These are phyloP conservation scores for Gandaritis pyraliata DNA, from an alignment of 2,888 invertebrate genomes.

Conservation along the genomic window DNA sequence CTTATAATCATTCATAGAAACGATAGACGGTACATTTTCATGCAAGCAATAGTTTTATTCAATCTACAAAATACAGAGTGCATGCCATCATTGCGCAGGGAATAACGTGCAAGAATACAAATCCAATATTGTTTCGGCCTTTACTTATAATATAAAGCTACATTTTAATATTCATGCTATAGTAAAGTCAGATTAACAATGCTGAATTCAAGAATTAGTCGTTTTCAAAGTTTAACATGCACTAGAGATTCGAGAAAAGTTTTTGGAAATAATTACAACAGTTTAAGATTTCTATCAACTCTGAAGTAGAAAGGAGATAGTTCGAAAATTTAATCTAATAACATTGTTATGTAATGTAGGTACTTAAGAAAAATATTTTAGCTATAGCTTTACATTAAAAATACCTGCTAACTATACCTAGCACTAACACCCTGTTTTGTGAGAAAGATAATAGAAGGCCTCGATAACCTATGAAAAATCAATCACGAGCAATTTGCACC, in stretches of 20 bases:
- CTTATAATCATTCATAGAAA: constrained; percentile 54
- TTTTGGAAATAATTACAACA: constrained; percentile 6
- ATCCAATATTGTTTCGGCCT: constrained; percentile 56
- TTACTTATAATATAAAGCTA: constrained; percentile 55
- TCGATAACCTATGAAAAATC: too few relatives aligned
- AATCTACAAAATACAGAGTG: constrained; percentile 69
- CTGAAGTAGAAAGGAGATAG: background rate
- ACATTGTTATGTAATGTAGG: background rate
- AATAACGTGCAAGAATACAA: constrained; percentile 57
- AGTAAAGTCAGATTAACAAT: constrained; percentile 32
- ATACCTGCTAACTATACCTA: background rate
- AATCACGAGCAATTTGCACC: too few relatives aligned
- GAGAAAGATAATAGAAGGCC: constrained; percentile 10
- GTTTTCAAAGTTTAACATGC: constrained; percentile 33
- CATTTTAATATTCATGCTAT: constrained; percentile 55
- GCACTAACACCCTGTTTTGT: background rate
- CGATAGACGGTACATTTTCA: constrained; percentile 69
- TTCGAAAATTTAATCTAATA: background rate
- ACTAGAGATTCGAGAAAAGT: constrained; percentile 8
- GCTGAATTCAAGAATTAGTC: constrained; percentile 15
- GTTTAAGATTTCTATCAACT: constrained; percentile 3
- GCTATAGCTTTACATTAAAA: constrained; percentile 6
- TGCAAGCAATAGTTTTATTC: constrained; percentile 69
- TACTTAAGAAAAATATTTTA: background rate
- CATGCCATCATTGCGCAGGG: constrained; percentile 64